These are phyloP conservation scores for Nysson spinosus DNA, from an alignment of 2,888 invertebrate genomes.

Conservation along the genomic window DNA sequence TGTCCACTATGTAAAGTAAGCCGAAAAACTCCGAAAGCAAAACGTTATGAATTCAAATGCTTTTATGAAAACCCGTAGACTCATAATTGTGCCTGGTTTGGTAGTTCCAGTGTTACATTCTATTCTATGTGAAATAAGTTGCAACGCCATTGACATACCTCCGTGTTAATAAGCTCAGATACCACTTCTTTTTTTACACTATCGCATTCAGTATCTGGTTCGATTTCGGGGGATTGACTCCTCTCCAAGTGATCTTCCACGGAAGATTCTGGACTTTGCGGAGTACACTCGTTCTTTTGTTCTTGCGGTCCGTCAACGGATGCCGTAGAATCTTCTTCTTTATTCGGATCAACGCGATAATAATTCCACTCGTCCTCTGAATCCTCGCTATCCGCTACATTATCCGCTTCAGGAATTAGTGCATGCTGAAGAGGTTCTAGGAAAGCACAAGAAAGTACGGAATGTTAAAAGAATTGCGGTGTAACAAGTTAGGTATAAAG, in stretches of 20 bases:
- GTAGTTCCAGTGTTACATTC: too few species aligned
- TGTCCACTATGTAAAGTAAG: too few species aligned
- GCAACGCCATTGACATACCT: constrained; percentile 60
- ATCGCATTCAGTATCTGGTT: constrained; percentile 42
- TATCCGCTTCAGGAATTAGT: constrained; percentile 80
- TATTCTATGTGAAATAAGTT: too few species aligned
- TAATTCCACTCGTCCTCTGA: constrained; percentile 95
- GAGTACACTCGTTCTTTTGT: constrained; percentile 23
- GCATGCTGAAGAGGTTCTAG: constrained; percentile 70
- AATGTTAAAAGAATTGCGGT: too few species aligned
- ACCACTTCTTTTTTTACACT: constrained; percentile 29
- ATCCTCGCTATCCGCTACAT: constrained; percentile 87
- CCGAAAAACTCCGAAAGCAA: too few species aligned
- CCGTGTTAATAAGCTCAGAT: constrained; percentile 62
- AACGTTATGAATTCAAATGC: too few species aligned
- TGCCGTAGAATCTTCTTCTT: constrained; percentile 78
- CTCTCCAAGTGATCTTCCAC: constrained; percentile 12
- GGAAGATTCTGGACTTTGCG: constrained; percentile 1
- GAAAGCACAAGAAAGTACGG: constrained; percentile 46
- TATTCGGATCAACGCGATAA: constrained; percentile 83
- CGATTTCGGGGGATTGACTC: constrained; percentile 25
- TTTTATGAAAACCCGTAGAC: too few species aligned
- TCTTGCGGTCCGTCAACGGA: constrained; percentile 37
- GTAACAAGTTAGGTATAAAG: too few species aligned
- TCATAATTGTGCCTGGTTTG: too few species aligned